Evolutionary conservation across 2,113 vertebrate species (phyloP).

Genomic region (Oreotrochilus melanogaster): DNA sequence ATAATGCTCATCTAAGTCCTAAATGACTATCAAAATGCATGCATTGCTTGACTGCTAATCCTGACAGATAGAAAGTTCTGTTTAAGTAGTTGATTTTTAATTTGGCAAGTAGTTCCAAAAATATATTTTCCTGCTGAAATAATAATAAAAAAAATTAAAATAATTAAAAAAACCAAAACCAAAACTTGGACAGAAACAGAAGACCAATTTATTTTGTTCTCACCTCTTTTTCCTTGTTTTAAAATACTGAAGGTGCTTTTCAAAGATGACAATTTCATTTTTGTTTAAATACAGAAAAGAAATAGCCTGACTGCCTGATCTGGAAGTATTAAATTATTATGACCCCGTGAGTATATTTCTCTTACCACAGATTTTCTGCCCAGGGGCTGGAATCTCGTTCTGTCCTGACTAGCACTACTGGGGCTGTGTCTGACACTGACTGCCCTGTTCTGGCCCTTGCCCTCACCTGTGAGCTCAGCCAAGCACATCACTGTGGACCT

Average conservation of each 20-base stretch:
- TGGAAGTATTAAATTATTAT: background rate
- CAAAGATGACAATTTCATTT: background rate
- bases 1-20: background rate
- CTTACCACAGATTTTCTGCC: background rate
- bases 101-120: background rate
- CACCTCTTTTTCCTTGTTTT: background rate
- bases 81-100: conserved; percentile 33
- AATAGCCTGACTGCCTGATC: rapidly evolving
- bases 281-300: background rate
- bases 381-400: background rate
- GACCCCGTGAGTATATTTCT: background rate
- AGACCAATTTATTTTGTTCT: background rate
- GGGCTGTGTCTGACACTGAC: rapidly evolving
- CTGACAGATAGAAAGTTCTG: background rate
- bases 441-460: background rate
- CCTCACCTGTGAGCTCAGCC: rapidly evolving
- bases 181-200: background rate
- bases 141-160: too few species aligned
- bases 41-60: background rate
- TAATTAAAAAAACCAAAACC: too few species aligned
- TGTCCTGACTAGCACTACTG: background rate
- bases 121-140: background rate
- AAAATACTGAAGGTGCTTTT: background rate
- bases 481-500: background rate
- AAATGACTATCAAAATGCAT: background rate